Conservation (phyloP, 35 echinoderm and acorn worm species). For the Lytechinus variegatus region DNA sequence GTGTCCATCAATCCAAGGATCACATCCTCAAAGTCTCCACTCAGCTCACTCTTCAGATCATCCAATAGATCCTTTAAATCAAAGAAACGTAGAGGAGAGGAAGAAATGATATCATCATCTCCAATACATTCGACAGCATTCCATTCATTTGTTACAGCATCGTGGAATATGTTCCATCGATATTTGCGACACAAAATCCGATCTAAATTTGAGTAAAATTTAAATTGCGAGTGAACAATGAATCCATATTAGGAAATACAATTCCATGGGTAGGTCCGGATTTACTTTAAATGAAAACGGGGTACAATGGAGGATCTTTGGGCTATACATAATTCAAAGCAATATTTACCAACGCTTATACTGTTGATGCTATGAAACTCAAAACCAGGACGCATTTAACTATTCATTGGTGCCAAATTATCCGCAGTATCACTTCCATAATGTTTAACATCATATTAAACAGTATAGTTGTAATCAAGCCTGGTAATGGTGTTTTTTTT, state of each 20-base stretch:
- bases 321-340: too few species aligned
- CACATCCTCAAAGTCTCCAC: constrained; percentile 79
- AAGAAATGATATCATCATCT: neutral
- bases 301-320: too few species aligned
- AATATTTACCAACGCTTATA: too few species aligned
- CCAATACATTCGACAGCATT: too few species aligned
- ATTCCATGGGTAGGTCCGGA: too few species aligned
- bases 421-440: neutral
- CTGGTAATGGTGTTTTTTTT: neutral
- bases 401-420: neutral
- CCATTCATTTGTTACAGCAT: too few species aligned
- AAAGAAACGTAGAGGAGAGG: neutral
- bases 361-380: neutral
- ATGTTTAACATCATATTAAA: neutral
- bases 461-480: neutral
- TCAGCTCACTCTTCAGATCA: constrained; percentile 79
- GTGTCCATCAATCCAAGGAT: constrained; percentile 67
- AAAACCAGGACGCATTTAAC: neutral
- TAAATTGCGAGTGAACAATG: too few species aligned
- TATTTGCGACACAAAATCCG: too few species aligned
- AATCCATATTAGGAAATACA: too few species aligned
- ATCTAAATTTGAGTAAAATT: too few species aligned
- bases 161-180: too few species aligned
- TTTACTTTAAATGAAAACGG: too few species aligned
- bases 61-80: constrained; percentile 69